Conservation (phyloP, 2,113 vertebrate genomes). For the Meleagris gallopavo region DNA sequence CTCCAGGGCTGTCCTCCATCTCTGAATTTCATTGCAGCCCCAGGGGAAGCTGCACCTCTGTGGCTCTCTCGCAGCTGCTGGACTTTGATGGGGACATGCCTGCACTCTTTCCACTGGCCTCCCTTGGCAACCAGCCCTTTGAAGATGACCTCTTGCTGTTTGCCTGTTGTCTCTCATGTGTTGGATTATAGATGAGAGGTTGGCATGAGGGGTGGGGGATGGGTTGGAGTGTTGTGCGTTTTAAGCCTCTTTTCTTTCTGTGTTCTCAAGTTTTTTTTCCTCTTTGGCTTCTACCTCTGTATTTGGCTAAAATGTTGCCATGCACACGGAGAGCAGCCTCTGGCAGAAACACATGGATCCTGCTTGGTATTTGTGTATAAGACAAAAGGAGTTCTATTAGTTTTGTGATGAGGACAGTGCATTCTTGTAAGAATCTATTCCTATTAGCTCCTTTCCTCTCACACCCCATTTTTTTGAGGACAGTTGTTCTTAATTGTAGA, state of each 20-base stretch:
- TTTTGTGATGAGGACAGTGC: neutral
- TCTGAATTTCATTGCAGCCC: slow-evolving; percentile 60
- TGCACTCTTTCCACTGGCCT: slow-evolving; percentile 81
- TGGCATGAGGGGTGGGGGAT: slow-evolving; percentile 73
- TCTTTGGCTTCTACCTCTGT: slow-evolving; percentile 9
- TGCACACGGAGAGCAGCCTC: neutral
- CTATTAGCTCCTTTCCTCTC: neutral
- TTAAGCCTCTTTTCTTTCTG: slow-evolving; percentile 71
- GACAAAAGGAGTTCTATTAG: slow-evolving; percentile 8
- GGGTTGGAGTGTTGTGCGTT: slow-evolving; percentile 53
- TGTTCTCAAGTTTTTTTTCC: slow-evolving; percentile 34
- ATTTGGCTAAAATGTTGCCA: neutral
- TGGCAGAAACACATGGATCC: neutral
- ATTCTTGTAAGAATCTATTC: neutral
- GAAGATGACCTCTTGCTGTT: slow-evolving; percentile 90
- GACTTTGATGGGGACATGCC: slow-evolving; percentile 90
- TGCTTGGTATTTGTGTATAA: neutral
- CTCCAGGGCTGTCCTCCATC: slow-evolving; percentile 72
- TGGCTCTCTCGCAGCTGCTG: slow-evolving; percentile 81
- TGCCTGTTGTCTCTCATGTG: slow-evolving; percentile 85
- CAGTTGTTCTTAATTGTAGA: neutral
- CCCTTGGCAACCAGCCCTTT: slow-evolving; percentile 91
- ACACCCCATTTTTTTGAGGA: neutral
- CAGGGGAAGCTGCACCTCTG: slow-evolving; percentile 76
- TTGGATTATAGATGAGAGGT: slow-evolving; percentile 83